phyloP scores from a whole-genome alignment of 2,888 invertebrate genomes.

The Axea sp. region DNA sequence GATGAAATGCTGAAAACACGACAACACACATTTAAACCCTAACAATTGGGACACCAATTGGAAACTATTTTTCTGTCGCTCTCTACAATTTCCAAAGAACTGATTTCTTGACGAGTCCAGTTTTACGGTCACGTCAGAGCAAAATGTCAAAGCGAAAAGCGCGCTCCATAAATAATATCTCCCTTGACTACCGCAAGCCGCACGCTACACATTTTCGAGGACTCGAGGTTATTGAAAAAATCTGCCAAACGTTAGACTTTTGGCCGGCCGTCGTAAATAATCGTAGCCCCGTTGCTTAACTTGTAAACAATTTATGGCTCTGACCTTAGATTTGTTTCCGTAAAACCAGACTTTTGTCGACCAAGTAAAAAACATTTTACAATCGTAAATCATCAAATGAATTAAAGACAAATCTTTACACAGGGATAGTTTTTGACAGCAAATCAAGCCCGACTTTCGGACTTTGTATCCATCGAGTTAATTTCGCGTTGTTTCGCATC shows the following conservation, averaged over 20 bases:
- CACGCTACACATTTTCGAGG: constrained; percentile 36
- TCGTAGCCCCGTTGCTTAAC: constrained; percentile 4
- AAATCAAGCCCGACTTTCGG: no score
- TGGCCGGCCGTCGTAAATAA: constrained; percentile 33
- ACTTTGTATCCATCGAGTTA: constrained; percentile 24
- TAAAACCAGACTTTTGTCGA: constrained; percentile 17
- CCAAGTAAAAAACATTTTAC: background rate
- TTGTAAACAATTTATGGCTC: constrained; percentile 41
- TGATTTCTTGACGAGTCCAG: no score
- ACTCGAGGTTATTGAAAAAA: constrained; percentile 16
- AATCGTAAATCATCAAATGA: constrained; percentile 18
- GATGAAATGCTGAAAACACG: no score
- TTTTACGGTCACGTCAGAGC: no score
- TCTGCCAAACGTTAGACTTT: constrained; percentile 7
- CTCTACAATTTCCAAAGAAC: no score
- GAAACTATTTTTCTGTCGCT: no score
- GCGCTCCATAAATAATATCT: constrained; percentile 43
- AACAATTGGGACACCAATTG: no score
- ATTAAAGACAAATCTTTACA: no score
- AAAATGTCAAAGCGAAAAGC: constrained; percentile 5
- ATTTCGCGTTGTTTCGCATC: constrained; percentile 14
- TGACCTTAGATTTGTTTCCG: constrained; percentile 38
- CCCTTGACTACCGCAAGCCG: constrained; percentile 32
- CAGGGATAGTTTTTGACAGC: no score
- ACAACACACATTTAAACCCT: no score